phyloP scores from a whole-genome alignment of 2,113 vertebrate genomes.

The Gymnarchus niloticus region DNA sequence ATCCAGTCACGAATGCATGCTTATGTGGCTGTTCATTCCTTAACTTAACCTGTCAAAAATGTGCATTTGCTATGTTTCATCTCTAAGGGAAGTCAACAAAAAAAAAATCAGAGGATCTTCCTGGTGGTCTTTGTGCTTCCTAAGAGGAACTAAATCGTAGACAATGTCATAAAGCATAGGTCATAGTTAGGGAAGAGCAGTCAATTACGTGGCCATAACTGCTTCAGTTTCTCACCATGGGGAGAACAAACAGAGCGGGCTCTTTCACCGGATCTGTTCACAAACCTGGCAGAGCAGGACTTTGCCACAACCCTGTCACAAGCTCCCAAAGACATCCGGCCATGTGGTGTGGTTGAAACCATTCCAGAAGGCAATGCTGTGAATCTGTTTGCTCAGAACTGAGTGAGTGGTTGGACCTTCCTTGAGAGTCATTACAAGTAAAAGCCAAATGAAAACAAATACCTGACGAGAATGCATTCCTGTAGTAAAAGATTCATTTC shows the following conservation, averaged over 20 bases:
- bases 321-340: no score
- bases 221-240: no score
- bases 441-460: background rate
- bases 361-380: background rate
- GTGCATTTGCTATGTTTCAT: background rate
- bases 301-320: no score
- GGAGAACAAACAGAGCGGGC: no score
- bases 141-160: no score
- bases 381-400: background rate
- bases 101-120: background rate
- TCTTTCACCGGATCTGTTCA: no score
- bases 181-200: background rate
- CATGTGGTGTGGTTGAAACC: background rate
- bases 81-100: background rate
- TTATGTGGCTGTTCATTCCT: background rate
- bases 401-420: background rate
- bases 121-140: background rate
- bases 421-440: background rate
- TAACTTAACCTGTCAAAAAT: background rate
- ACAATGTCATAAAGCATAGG: background rate
- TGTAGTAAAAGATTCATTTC: background rate
- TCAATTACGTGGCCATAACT: background rate
- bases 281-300: no score
- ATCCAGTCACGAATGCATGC: background rate
- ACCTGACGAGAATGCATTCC: background rate